These are phyloP conservation scores for Heliconius melpomene DNA, from an alignment of 1,140 invertebrate species.

Conservation along the genomic window DNA sequence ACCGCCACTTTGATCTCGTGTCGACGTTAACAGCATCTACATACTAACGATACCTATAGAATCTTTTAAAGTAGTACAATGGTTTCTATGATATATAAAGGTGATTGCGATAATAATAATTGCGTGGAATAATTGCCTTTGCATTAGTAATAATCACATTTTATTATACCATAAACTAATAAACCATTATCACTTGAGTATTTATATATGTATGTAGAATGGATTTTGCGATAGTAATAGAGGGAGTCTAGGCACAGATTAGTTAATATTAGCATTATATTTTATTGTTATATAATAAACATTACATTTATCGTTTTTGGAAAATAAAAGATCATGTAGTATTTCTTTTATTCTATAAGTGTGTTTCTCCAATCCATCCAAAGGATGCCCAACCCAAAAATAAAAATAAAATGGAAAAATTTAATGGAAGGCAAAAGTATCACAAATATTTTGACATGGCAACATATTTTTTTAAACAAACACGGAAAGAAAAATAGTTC, in stretches of 20 bases:
- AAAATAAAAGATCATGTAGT: not conserved
- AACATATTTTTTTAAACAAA: not conserved
- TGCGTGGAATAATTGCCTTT: not conserved
- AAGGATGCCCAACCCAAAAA: no score
- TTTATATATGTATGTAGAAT: not conserved
- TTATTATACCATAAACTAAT: constrained; percentile 1
- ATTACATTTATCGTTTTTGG: not conserved
- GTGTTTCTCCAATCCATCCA: not conserved
- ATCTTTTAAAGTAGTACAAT: not conserved
- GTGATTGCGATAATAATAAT: not conserved
- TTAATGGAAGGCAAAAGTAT: not conserved
- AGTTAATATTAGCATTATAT: not conserved
- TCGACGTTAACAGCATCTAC: not conserved
- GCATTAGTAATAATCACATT: constrained; percentile 6
- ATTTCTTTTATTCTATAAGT: not conserved
- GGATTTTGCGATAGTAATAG: not conserved
- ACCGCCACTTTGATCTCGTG: constrained; percentile 6
- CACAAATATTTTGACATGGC: not conserved
- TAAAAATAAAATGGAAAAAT: no score
- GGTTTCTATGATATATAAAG: not conserved
- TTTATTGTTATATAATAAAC: not conserved
- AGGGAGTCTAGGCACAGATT: not conserved
- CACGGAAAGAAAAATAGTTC: not conserved
- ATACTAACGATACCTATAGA: not conserved
- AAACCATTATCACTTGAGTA: not conserved